Evolutionary conservation across 2,888 invertebrate genomes (phyloP), one percentile per base, ranked within the genome.

Genomic region (Sarcophaga carnaria): DNA sequence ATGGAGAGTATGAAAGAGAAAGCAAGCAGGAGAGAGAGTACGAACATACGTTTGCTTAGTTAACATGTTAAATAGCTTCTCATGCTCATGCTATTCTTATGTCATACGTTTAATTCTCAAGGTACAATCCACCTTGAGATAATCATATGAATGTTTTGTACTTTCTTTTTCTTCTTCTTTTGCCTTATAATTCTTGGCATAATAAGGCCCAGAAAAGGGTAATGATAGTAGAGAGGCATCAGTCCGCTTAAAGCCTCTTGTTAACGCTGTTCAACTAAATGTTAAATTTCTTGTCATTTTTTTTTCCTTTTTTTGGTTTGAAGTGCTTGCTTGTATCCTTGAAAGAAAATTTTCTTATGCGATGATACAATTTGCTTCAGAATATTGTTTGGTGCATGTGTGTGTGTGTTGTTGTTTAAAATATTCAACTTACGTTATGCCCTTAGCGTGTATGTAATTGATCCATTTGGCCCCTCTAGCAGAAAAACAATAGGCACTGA

Each of bases 31-130:
- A 37, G 37, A 2, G 37, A 37, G 37, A 37, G 37, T 8, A 10
- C 37, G 37, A 54, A 17, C 54, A 54, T 54, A 54, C 54, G 54
- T 54, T 54, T 54, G 4, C 27, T 14, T 54, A 54, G 71, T 54
- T 22, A 69, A 74, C 63, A 74, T 69, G 77, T 67, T 79, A 83
- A 83, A 78, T 83, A 83, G 67, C 78, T 72, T 14, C 71, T 59
- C 71, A 80, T 59, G 14, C 71, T 59, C 79, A 80, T 59, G 14
- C 63, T 20, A 47, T 64, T 37, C 27, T 64, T 72, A n/a, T 17
- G 27, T 62, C 59, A 67, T 22, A 20, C 59, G 22, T 27, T 54
- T 76, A 6, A 27, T 22, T 63, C 49, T 14, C 20, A 17, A 27
- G 49, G 71, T 54, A 27, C 4, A 63, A 14, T 70, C 20, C n/a